Percentiles rank a stretch among this genome's conserved stretches.
phyloP scores from a whole-genome alignment of 2,797 vertebrate species.

The Eupleurogrammus muticus region DNA sequence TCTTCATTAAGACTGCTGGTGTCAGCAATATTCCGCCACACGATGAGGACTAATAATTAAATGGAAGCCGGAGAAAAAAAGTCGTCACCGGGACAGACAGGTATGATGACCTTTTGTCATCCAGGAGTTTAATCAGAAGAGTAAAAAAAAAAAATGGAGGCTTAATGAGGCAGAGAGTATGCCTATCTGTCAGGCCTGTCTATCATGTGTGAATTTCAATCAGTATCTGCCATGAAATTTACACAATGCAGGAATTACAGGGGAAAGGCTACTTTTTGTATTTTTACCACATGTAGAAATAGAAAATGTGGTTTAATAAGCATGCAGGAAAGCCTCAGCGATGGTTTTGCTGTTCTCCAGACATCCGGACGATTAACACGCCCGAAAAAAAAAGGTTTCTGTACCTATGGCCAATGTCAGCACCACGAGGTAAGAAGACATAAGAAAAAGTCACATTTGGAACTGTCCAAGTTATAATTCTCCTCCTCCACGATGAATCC shows the following conservation, averaged over 20 bases:
- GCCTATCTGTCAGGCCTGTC: slow-evolving; percentile 38
- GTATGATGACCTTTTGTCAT: slow-evolving; percentile 54
- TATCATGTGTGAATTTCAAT: slow-evolving; percentile 24
- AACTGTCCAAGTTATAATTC: no score
- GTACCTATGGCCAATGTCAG: neutral
- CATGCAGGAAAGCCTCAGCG: no score
- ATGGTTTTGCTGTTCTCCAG: no score
- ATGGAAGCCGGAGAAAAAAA: slow-evolving; percentile 30
- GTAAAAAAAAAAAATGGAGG: slow-evolving; percentile 25
- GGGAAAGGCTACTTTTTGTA: no score
- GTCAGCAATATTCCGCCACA: slow-evolving; percentile 60
- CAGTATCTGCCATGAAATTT: neutral
- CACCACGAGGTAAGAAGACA: neutral
- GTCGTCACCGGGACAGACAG: slow-evolving; percentile 17
- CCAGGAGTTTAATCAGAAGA: slow-evolving; percentile 30
- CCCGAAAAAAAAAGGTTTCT: no score
- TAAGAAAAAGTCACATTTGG: no score
- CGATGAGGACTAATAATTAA: slow-evolving; percentile 63
- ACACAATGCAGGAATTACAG: no score
- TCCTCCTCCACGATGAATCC: no score
- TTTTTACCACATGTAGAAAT: no score
- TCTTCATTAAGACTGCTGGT: slow-evolving; percentile 62
- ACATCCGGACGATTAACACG: no score
- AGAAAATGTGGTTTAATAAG: no score
- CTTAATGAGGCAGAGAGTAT: slow-evolving; percentile 29